These are phyloP conservation scores for Drosophila suzukii DNA, from an alignment of 1,140 invertebrate genomes.

Conservation along the genomic window DNA sequence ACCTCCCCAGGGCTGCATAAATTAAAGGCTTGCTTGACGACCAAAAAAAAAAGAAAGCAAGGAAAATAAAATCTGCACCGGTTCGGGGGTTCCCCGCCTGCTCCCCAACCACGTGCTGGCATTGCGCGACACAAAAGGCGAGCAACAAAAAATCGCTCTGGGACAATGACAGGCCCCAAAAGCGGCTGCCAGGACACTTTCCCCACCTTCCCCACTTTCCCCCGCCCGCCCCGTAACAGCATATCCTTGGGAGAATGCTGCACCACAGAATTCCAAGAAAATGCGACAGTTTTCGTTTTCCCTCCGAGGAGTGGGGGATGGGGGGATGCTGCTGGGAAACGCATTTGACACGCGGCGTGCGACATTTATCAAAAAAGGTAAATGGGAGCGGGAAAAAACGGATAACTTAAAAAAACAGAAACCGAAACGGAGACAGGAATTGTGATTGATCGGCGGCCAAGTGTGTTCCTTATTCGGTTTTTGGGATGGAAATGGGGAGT, in stretches of 20 bases:
- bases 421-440: slow-evolving; percentile 47
- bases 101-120: slow-evolving; percentile 34
- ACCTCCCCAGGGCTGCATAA: slow-evolving; percentile 79
- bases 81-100: slow-evolving; percentile 9
- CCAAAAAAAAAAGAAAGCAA: slow-evolving; percentile 32
- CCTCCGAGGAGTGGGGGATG: slow-evolving; percentile 1
- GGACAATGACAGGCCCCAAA: slow-evolving; percentile 65
- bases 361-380: slow-evolving; percentile 77
- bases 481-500: slow-evolving; percentile 17
- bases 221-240: slow-evolving; percentile 39
- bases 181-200: slow-evolving; percentile 65
- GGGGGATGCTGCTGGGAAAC: slow-evolving; percentile 25
- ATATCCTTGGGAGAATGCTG: slow-evolving; percentile 76
- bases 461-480: slow-evolving; percentile 37
- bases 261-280: slow-evolving; percentile 68
- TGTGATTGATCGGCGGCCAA: slow-evolving; percentile 79
- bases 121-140: slow-evolving; percentile 35
- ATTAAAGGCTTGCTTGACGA: slow-evolving; percentile 73
- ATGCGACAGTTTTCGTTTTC: slow-evolving; percentile 68
- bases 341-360: slow-evolving; percentile 70
- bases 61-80: slow-evolving; percentile 42
- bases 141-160: slow-evolving; percentile 76
- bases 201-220: slow-evolving; percentile 13
- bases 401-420: slow-evolving; percentile 46
- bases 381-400: slow-evolving; percentile 31